Evolutionary conservation across 1,140 invertebrate species (phyloP), one percentile per base, ranked within the genome.

Genomic region (Leucophenga varia): DNA sequence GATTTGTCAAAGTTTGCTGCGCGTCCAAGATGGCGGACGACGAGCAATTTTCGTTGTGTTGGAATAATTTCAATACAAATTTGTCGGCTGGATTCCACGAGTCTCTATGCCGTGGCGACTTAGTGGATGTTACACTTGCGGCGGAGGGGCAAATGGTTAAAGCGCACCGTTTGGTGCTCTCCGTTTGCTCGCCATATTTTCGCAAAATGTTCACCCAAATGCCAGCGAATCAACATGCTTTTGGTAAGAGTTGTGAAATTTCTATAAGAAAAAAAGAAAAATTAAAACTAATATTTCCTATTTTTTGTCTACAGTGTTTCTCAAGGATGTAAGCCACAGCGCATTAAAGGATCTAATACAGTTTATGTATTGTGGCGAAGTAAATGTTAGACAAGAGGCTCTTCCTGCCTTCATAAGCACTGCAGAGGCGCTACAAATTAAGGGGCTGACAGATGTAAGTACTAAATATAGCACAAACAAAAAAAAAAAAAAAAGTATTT

Each of bases 321-420:
- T 93, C 70, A 89, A 90, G 79, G 88, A 90, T 75, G 85, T 90
- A 70, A 84, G 84, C 75, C 84, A 86, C 74, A 78, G 80, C 49
- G 86, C 89, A 54, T 76, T 91, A 60, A 84, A 83, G 76, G 85
- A 88, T 75, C 81, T 91, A 59, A 80, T 92, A 60, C 85, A 88
- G 67, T 92, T 91, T 76, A 91, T 92, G 86, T 92, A 92, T 72
- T 84, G 86, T 78, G 89, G 89, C 54, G 88, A 91, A 80, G 88
- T 91, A 39, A 90, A 90, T 79, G 86, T 91, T 59, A 86, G 84
- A 61, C 87, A 91, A 78, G 87, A 90, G 71, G 87, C 90, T 59
- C 80, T 92, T 71, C 82, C 85, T 48, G 84, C 84, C 47, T 90
- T 92, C 75, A 83, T 92, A 63, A 90, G 88, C 80, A 87, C 88